phyloP scores from a whole-genome alignment of 1,140 invertebrate genomes.

The Sarcophaga bullata region DNA sequence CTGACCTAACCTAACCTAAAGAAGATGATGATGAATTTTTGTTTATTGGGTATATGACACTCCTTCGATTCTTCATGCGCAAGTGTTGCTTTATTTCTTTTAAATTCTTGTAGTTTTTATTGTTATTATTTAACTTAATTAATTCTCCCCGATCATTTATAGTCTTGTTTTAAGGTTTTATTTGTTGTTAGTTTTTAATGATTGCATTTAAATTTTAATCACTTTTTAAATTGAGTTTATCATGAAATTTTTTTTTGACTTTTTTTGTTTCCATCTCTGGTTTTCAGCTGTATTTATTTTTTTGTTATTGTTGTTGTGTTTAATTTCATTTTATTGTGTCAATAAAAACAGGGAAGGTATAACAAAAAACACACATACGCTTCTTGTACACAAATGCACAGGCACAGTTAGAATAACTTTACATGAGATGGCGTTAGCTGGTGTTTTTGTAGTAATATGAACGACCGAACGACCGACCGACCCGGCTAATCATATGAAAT shows the following conservation, averaged over 20 bases:
- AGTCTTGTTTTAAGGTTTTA: not conserved
- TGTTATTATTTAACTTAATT: constrained; percentile 40
- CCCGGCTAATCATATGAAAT: not conserved
- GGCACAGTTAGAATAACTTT: not conserved
- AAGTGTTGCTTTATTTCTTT: constrained; percentile 6
- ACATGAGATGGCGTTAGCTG: not conserved
- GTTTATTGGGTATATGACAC: too few species aligned
- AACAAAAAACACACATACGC: not conserved
- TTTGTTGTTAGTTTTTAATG: constrained; percentile 19
- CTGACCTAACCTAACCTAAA: too few species aligned
- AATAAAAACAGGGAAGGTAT: constrained; percentile 34
- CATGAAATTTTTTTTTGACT: not conserved
- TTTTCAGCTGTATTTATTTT: not conserved
- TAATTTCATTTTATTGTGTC: constrained; percentile 10
- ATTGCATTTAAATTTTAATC: constrained; percentile 36
- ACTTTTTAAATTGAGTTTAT: constrained; percentile 41
- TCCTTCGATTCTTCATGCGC: too few species aligned
- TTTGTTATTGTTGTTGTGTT: constrained; percentile 35
- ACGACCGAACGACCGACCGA: too few species aligned
- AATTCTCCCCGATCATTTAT: constrained; percentile 3
- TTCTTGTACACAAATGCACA: not conserved
- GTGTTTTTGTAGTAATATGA: not conserved
- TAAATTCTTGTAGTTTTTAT: constrained; percentile 23
- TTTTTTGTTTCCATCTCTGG: not conserved
- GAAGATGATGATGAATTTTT: too few species aligned